Evolutionary conservation across 2,888 invertebrate species (phyloP).

Genomic region (Nomada fucata): DNA sequence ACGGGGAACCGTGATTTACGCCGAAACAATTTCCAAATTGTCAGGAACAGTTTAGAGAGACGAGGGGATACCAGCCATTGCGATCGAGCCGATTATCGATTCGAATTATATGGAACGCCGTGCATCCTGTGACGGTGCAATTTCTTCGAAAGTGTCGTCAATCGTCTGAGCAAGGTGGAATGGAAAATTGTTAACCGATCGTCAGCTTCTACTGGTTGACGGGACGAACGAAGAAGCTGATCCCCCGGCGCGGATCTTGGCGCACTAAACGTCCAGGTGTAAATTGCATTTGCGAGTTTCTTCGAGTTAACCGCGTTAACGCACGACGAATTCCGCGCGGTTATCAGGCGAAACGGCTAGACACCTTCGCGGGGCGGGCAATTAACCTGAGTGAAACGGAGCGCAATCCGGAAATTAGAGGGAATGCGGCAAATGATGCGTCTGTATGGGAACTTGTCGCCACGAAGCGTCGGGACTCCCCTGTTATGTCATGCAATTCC

Average conservation of each 20-base stretch:
- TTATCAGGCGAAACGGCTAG: slow-evolving; percentile 3
- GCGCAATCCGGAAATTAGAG: slow-evolving; percentile 50
- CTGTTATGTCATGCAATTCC: too few species aligned
- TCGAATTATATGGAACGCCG: too few species aligned
- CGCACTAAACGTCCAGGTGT: slow-evolving; percentile 23
- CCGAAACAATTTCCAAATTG: too few species aligned
- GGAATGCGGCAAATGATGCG: slow-evolving; percentile 47
- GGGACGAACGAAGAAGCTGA: slow-evolving; percentile 25
- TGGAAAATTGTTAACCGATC: background rate
- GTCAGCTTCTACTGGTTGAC: background rate
- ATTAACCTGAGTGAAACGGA: slow-evolving; percentile 50
- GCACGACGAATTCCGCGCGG: slow-evolving; percentile 4
- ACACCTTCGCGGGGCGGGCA: background rate
- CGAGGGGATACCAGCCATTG: too few species aligned
- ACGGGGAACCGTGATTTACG: too few species aligned
- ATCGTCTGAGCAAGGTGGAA: too few species aligned
- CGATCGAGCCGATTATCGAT: too few species aligned
- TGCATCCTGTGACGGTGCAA: too few species aligned
- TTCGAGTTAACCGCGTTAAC: slow-evolving; percentile 51
- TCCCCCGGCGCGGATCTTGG: slow-evolving; percentile 7
- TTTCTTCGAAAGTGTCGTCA: too few species aligned
- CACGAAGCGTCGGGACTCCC: slow-evolving; percentile 13
- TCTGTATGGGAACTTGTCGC: slow-evolving; percentile 39
- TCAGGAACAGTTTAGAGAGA: too few species aligned
- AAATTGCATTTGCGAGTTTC: slow-evolving; percentile 57